Base-by-base conservation (phyloP, 2,113 vertebrate genomes). In the Chlamydotis undulata region DNA sequence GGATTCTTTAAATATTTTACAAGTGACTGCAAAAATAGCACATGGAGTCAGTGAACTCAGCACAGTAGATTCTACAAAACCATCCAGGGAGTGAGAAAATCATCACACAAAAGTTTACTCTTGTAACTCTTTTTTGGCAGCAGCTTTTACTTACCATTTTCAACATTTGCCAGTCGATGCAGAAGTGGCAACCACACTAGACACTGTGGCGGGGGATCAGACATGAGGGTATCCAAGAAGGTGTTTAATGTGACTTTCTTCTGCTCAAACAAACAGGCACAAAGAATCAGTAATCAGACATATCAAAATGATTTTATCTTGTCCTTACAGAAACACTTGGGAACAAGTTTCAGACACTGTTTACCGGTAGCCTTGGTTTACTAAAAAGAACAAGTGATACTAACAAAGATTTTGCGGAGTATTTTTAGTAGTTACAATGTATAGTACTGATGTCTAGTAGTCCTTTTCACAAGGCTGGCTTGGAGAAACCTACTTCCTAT, bases 141-240 rank as follows among this genome's bases (percentile, higher is more conserved):
- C 2, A 31, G 69, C 57, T 85, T 76, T 25, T 76, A 98, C 98
- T 98, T 93, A 99, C 99, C 99, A n/a, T 99, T 99, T 97, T 99
- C 99, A 95, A 99, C 99, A 87, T 99, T 99, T 89, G 99, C 98
- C 95, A 99, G 98, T 74, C 99, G 98, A 97, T 99, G 99, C 97
- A 99, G 99, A 95, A 99, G 99, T 49, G 99, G 99, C 88, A 99
- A 98, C 99, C 99, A 99, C 96, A 99, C 99, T 96, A 99, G 98
- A 98, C 99, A 99, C 97, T 99, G 99, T 23, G 99, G 99, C 13
- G 99, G 99, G 75, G 99, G 99, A 96, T 99, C 99, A 65, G 99
- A 99, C 99, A 99, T 99, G 95, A 99, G 98, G 6, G 99, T 99
- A 97, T 99, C 99, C 96, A 99, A 98, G 98, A 99, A 99, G 91